Evolutionary conservation across 2,113 vertebrate genomes (phyloP).

Genomic region (Sylvilagus bachmani): DNA sequence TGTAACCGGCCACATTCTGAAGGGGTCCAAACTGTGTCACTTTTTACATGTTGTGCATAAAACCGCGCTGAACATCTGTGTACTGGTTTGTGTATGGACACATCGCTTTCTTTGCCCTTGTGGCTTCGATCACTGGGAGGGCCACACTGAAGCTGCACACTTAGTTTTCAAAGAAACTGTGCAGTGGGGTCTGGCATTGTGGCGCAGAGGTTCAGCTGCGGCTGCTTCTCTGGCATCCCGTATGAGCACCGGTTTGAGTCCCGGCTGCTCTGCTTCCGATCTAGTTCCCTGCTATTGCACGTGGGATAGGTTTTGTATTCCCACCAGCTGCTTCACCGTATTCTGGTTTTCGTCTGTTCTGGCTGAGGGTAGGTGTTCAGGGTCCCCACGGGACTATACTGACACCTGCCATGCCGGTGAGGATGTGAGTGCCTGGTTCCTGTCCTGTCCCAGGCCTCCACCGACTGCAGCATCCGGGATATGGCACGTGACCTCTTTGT

Average conservation of each 20-base stretch:
- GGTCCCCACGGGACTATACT: rapidly evolving
- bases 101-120: background rate
- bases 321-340: background rate
- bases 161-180: background rate
- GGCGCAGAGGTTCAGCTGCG: too few relatives aligned
- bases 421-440: background rate
- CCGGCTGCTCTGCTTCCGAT: too few relatives aligned
- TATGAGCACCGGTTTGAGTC: too few relatives aligned
- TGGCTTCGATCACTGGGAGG: background rate
- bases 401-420: too few relatives aligned
- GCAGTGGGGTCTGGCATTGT: too few relatives aligned
- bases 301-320: background rate
- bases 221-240: too few relatives aligned
- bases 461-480: background rate
- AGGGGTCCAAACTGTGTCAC: background rate
- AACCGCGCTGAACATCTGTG: background rate
- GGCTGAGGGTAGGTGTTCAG: background rate
- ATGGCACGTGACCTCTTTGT: background rate
- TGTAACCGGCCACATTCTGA: background rate
- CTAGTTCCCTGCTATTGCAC: too few relatives aligned
- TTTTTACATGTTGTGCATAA: background rate
- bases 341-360: background rate
- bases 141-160: background rate
- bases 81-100: background rate
- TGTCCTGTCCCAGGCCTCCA: background rate